A percentile compares a stretch with the other conserved stretches of the same genome.
Conservation (phyloP, 2,797 vertebrate species). For the Psittacula echo region DNA sequence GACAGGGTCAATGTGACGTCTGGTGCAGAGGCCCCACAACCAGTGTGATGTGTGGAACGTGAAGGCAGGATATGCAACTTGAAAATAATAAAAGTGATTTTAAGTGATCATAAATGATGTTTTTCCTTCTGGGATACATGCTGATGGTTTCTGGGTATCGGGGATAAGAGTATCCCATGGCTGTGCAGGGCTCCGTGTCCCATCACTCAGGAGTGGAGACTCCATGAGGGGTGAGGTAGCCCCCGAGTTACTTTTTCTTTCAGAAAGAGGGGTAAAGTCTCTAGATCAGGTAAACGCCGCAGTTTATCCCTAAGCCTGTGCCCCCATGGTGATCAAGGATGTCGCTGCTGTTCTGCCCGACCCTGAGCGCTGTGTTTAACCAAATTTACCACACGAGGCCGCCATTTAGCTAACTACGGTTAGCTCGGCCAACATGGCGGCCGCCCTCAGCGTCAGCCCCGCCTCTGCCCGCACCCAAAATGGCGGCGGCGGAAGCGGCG, state of each 20-base stretch:
- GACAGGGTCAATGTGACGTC: rapidly evolving
- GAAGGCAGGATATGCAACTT: not conserved
- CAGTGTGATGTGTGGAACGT: rapidly evolving
- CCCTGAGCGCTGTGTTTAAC: rapidly evolving
- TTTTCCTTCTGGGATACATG: not conserved
- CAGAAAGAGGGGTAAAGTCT: not conserved
- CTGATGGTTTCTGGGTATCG: rapidly evolving
- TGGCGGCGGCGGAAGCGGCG: conserved; percentile 29
- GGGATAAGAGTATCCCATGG: no score
- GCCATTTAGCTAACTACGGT: not conserved
- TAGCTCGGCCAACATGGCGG: not conserved
- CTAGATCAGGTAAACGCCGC: rapidly evolving
- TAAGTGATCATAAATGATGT: rapidly evolving
- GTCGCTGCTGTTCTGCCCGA: no score
- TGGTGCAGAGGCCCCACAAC: not conserved
- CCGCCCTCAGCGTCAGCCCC: not conserved
- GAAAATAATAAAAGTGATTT: not conserved
- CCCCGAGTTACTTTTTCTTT: not conserved
- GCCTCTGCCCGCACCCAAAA: not conserved
- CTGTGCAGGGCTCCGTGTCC: rapidly evolving
- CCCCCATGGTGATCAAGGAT: rapidly evolving
- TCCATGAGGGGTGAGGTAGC: not conserved
- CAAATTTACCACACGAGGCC: rapidly evolving
- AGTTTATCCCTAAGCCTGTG: no score
- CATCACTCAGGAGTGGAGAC: rapidly evolving